These are phyloP conservation scores for Adelphocoris suturalis DNA, from an alignment of 2,888 invertebrate species.

Conservation along the genomic window DNA sequence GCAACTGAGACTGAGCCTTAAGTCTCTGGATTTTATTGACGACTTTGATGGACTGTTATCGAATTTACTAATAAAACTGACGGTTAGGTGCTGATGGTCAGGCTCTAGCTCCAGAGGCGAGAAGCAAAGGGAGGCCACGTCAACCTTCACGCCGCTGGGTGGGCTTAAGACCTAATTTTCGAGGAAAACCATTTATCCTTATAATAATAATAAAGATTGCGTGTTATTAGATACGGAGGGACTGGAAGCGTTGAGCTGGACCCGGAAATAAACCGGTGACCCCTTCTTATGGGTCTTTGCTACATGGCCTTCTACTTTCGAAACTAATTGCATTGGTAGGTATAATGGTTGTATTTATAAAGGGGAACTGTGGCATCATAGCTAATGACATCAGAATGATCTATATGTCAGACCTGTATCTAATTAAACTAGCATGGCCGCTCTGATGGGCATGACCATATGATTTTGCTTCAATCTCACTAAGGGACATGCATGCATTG, in stretches of 20 bases:
- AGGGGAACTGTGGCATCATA: no score
- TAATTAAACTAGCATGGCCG: no score
- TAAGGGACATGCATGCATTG: no score
- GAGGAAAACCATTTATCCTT: conserved; percentile 11
- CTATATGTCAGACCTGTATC: no score
- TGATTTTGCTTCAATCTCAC: no score
- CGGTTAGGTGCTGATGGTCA: neutral
- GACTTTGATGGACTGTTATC: neutral
- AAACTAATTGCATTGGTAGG: no score
- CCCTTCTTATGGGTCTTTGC: neutral
- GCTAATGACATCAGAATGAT: no score
- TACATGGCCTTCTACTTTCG: neutral
- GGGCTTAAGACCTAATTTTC: conserved; percentile 39
- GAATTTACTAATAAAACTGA: neutral
- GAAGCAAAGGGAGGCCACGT: neutral
- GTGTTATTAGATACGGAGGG: conserved; percentile 34
- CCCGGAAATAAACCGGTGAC: neutral
- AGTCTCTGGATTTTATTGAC: no score
- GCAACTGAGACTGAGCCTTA: no score
- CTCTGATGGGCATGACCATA: no score
- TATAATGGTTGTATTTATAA: no score
- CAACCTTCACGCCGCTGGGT: conserved; percentile 32
- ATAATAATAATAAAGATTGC: conserved; percentile 7
- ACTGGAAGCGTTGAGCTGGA: neutral
- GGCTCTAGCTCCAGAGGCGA: neutral